Percentiles rank a stretch among this genome's conserved stretches.
phyloP scores from a whole-genome alignment of 2,888 invertebrate species.

The Phyto melanocephala region DNA sequence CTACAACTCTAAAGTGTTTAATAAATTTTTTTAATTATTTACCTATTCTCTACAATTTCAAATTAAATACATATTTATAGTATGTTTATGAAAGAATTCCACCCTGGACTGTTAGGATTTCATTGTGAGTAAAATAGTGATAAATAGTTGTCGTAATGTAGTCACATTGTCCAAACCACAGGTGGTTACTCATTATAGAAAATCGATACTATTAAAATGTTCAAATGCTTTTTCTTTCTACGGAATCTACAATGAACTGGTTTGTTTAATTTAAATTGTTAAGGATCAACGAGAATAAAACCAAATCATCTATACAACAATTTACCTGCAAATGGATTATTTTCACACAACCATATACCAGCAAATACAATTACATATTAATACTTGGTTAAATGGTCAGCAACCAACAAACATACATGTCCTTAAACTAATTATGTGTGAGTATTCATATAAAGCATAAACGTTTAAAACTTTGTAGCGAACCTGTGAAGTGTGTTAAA shows the following conservation, averaged over 20 bases:
- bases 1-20: too few relatives aligned
- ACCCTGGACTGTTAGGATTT: too few relatives aligned
- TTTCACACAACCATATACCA: background rate
- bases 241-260: conserved; percentile 2
- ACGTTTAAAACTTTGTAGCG: background rate
- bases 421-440: background rate
- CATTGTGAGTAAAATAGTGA: background rate
- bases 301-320: background rate
- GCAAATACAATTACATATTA: conserved; percentile 41
- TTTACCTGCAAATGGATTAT: background rate
- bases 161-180: conserved; percentile 49
- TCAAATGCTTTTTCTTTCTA: background rate
- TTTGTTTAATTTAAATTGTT: conserved; percentile 23
- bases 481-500: conserved; percentile 50
- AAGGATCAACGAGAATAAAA: background rate
- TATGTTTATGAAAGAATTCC: too few relatives aligned
- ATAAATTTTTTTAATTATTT: too few relatives aligned
- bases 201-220: conserved; percentile 52
- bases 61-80: too few relatives aligned
- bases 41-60: too few relatives aligned
- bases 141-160: background rate
- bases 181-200: conserved; percentile 61
- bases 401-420: background rate
- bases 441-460: background rate
- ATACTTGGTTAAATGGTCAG: conserved; percentile 38